Evolutionary conservation across 1,140 invertebrate genomes (phyloP), one percentile per base, ranked within the genome.

Genomic region (Cecropterus lyciades): DNA sequence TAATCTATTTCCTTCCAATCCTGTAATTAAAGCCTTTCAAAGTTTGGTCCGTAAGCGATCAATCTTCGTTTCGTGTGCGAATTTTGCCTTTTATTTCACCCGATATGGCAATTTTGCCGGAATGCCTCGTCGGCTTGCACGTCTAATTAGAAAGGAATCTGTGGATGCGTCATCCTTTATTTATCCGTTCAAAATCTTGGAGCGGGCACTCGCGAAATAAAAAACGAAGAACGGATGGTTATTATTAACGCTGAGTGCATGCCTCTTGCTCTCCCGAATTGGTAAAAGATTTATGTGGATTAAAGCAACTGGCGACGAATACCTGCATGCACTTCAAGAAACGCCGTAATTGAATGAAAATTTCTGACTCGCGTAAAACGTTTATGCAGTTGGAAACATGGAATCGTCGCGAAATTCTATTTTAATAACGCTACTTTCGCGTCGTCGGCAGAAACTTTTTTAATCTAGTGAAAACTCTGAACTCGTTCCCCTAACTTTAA

Each of bases 121-220:
- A 80, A 83, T 77, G 73, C 75, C 63, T 63, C 63, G 63, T 65
- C 63, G 72, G 65, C 65, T 65, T 74, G 78, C 77, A 77, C 76
- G 75, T 79, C 85, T 88, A 88, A 88, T 88, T 88, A 86, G 79
- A 86, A 82, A 83, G 81, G 83, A 83, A 86, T 88, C 79, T 64
- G 69, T 69, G 68, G 49, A 73, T 80, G 79, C 77, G 67, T 84
- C 84, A 84, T 83, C 72, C 74, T 83, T 80, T 80, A 79, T 81
- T 75, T 75, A 81, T 79, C 72, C 71, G 63, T 48, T 60, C 68
- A 70, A 73, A 71, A 75, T 79, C 73, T 76, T 56, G 66, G 60
- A 70, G 40, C 73, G 57, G 57, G 59, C 55, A 72, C 59, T 73
- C 56, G 73, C 57, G 69, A 73, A 70, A 71, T 69, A 73, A 84